Evolutionary conservation across 2,888 invertebrate species (phyloP), one percentile per base, ranked within the genome.

Genomic region (Orgyia antiqua): DNA sequence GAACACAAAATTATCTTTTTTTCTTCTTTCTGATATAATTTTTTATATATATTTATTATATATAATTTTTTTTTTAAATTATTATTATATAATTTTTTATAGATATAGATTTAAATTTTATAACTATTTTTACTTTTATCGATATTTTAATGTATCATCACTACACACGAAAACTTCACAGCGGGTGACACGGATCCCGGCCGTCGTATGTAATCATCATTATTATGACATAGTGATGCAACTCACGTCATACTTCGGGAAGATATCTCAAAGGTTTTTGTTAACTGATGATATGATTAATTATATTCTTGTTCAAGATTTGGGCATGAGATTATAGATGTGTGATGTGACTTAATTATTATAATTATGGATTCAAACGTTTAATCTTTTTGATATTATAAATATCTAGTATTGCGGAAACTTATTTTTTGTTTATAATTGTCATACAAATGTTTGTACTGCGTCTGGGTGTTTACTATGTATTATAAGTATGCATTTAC

Each of bases 221-320:
- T 58, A 68, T 70, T 71, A 69, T 68, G 64, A 49, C 61, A 65
- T 63, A 47, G 54, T 71, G 67, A 68, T 53, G 69, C 58, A 73
- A 74, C 45, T 12, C 31, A 24, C 55, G 54, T 51, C 58, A 59
- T 58, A 49, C 62, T 56, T 55, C 58, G 64, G 66, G 60, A 68
- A 66, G 68, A 61, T 50, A 62, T 42, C 44, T 56, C 50, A 52
- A 44, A 53, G 35, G 48, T 59, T 71, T 68, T 67, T 68, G 49
- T 42, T 37, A 31, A 31, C 36, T 43, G 45, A 44, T 45, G 54
- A 48, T 49, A 47, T 35, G 38, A 45, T 29, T 39, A 26, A 48
- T 51, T 36, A 41, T 36, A 50, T 50, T 52, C 47, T 53, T 51
- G 40, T 49, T 29, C 19, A 28, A 12, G 17, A 33, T 33, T 51